Evolutionary conservation across 2,113 vertebrate species (phyloP), one percentile per base, ranked within the genome.

Genomic region (Acanthisitta chloris): DNA sequence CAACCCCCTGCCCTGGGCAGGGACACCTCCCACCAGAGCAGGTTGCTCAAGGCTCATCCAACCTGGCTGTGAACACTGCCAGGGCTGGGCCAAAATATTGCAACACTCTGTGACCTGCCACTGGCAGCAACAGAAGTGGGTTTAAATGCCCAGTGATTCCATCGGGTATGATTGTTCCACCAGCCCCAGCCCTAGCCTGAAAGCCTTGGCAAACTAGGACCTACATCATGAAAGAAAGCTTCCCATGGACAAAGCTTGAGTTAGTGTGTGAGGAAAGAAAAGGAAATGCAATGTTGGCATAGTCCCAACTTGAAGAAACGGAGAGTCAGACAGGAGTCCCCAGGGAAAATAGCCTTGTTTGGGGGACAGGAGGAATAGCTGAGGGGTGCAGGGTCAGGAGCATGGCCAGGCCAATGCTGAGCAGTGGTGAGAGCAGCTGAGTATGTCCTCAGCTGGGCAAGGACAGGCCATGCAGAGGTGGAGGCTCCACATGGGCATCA

Each of bases 401-500:
- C 1, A 2, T 3, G 57, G 17, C 45, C 54, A 81, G 67, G 40
- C 20, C 72, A 76, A 4, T 10, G 38, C 51, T 1, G 1, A 71
- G 64, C 69, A 46, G 4, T 9, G 34, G 57, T 79, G 57, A 88
- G 65, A 92, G 69, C 31, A 51, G 52, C 26, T 9, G 7, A 43
- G 19, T 17, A 67, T 0, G 0, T 31, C 40, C 23, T 23, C 1
- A 10, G 38, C 59, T 1, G 4, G 25, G 40, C 17, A 12, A 34
- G 52, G 67, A 49, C 45, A 48, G n/a, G 42, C 1, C 0, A 8
- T 18, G 52, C 25, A 38, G n/a, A 33, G 29, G 11, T 4, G 0
- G 4, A 38, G 36, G 19, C 62, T 80, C n/a, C 8, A 6, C 0
- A 0, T 25, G 28, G 64, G 33, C 0, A 0, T 49, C 0, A 2